Evolutionary conservation across 2,797 vertebrate genomes (phyloP).

Genomic region (Artibeus jamaicensis): DNA sequence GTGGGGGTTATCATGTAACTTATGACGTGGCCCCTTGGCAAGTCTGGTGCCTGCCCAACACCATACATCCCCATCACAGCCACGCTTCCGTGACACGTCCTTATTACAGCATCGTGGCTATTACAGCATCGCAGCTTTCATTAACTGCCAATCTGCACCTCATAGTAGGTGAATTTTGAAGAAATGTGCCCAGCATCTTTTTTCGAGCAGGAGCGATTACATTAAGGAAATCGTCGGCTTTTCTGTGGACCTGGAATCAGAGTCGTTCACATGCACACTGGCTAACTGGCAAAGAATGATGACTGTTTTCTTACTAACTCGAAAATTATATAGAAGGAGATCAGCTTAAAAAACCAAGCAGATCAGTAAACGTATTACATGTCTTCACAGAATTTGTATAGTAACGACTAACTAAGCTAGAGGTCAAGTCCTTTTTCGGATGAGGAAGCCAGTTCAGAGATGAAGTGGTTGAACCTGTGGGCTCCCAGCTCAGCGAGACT

Average conservation of each 20-base stretch:
- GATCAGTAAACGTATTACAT: rapidly evolving
- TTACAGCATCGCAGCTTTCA: rapidly evolving
- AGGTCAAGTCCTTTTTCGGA: rapidly evolving
- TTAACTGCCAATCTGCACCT: background rate
- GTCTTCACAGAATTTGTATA: background rate
- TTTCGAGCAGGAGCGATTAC: too few relatives aligned
- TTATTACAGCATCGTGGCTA: rapidly evolving
- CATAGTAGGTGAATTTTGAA: background rate
- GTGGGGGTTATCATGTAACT: background rate
- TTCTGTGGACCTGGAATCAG: background rate
- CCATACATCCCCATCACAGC: background rate
- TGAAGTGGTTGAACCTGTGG: too few relatives aligned
- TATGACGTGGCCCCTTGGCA: too few relatives aligned
- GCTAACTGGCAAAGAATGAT: background rate
- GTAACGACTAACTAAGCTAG: background rate
- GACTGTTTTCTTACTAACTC: background rate
- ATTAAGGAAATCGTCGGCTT: background rate
- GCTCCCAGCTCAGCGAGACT: background rate
- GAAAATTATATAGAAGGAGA: background rate
- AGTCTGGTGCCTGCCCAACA: too few relatives aligned
- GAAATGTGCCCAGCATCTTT: background rate
- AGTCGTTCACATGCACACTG: background rate
- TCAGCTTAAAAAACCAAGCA: background rate
- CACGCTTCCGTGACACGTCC: rapidly evolving
- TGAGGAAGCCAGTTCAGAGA: rapidly evolving